A percentile compares a stretch with the other conserved stretches of the same genome.
Evolutionary conservation across 2,113 vertebrate species (phyloP).

Genomic region (Microtus pennsylvanicus): DNA sequence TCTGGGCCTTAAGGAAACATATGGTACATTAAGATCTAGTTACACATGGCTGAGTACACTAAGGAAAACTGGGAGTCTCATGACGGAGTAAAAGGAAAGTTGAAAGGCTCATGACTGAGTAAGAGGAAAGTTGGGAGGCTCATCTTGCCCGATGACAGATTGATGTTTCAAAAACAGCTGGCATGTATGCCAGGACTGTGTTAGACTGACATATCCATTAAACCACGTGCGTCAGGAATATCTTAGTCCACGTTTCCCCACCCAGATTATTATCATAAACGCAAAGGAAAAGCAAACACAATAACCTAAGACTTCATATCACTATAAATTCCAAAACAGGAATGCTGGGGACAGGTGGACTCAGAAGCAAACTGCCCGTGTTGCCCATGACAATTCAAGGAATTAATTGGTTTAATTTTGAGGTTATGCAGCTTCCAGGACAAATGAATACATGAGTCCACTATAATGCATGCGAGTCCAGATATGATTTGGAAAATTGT

Average conservation of each 20-base stretch:
- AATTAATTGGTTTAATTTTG: slow-evolving; percentile 18
- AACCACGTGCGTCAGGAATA: neutral
- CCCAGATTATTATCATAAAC: neutral
- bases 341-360: neutral
- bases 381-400: neutral
- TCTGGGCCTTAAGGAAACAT: slow-evolving; percentile 29
- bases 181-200: neutral
- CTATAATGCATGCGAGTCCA: neutral
- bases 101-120: neutral
- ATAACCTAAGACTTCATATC: neutral
- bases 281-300: neutral
- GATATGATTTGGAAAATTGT: neutral
- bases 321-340: neutral
- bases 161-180: slow-evolving; percentile 10
- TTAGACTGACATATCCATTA: neutral
- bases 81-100: neutral
- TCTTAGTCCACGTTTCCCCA: neutral
- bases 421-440: neutral
- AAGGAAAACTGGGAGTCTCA: neutral
- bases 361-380: neutral
- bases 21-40: neutral
- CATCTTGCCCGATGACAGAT: neutral
- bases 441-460: neutral
- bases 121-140: no score
- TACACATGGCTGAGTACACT: neutral